Conservation (phyloP, 2,888 invertebrate species). For the Malthinus seriepunctatus region DNA sequence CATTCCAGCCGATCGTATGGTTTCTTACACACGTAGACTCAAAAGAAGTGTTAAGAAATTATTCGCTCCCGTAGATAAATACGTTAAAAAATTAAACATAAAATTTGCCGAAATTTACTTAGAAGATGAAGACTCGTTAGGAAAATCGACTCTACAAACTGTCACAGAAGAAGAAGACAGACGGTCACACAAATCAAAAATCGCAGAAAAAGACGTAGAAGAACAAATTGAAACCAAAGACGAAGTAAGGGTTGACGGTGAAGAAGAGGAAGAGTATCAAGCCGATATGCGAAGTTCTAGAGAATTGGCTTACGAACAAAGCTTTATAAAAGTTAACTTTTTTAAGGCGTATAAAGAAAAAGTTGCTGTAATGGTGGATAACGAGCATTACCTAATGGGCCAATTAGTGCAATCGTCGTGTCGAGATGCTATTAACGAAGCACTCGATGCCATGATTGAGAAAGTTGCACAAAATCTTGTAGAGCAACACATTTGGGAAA, state of each 20-base stretch:
- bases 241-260: not conserved
- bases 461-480: slow-evolving; percentile 67
- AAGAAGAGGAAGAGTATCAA: not conserved
- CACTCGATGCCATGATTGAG: slow-evolving; percentile 62
- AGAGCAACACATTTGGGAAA: slow-evolving; percentile 66
- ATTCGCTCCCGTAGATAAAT: slow-evolving; percentile 25
- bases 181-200: no score
- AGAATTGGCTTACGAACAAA: slow-evolving; percentile 62
- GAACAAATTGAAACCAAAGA: not conserved
- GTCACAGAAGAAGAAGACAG: not conserved
- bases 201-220: no score
- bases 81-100: slow-evolving; percentile 24
- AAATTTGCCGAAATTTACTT: slow-evolving; percentile 11
- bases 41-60: slow-evolving; percentile 15
- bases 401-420: slow-evolving; percentile 66
- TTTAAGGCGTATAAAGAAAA: slow-evolving; percentile 64
- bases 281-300: no score
- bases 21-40: slow-evolving; percentile 17
- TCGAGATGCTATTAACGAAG: slow-evolving; percentile 63
- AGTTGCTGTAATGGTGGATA: slow-evolving; percentile 65
- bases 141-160: not conserved
- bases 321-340: slow-evolving; percentile 63
- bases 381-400: slow-evolving; percentile 70
- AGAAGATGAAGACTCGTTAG: not conserved
- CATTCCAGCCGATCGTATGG: slow-evolving; percentile 43